Evolutionary conservation across 2,113 vertebrate species (phyloP), one percentile per base, ranked within the genome.

Genomic region (Cynopterus brachyotis): DNA sequence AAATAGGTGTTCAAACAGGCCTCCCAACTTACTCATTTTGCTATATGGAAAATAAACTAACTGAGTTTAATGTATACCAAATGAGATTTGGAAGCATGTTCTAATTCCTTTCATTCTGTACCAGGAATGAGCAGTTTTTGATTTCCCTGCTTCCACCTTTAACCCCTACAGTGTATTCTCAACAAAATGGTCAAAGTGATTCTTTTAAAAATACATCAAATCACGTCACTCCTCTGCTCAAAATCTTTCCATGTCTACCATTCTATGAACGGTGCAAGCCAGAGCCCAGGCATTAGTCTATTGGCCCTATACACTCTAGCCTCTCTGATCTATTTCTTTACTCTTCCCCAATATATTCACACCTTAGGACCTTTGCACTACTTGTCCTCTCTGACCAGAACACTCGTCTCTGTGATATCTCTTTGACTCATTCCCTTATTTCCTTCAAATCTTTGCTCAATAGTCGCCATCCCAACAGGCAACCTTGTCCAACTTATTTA

Each of bases 31-130:
- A 93, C 86, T 98, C 67, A 91, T 97, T 97, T 97, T 96, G 85
- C 96, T 97, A 91, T 96, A 97, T 96, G 97, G 97, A 98, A 97
- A 98, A 96, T 97, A 93, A 98, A 96, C 96, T 93, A 94, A 96
- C 91, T 32, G 70, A 91, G 81, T 89, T 93, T 95, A 96, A 97
- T 89, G 91, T 79, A 89, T 85, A 86, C 67, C 78, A 88, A 96
- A 91, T 94, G 91, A 98, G 95, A 93, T 95, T 96, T 97, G 95
- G 91, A 96, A 96, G 85, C 76, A 82, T 2, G 69, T 95, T 97
- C 96, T 95, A 94, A 97, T 93, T 85, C 96, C 96, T 94, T 96
- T 95, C 83, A 93, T 95, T 89, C 86, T 94, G 60, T 96, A 97
- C 73, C 67, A 85, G 67, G 86, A 96, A 87, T 89, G 67, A 96